Percentiles rank a stretch among this genome's conserved stretches.
These are phyloP conservation scores for Callyntrura guangdongensis DNA, from an alignment of 2,888 invertebrate genomes.

Conservation along the genomic window DNA sequence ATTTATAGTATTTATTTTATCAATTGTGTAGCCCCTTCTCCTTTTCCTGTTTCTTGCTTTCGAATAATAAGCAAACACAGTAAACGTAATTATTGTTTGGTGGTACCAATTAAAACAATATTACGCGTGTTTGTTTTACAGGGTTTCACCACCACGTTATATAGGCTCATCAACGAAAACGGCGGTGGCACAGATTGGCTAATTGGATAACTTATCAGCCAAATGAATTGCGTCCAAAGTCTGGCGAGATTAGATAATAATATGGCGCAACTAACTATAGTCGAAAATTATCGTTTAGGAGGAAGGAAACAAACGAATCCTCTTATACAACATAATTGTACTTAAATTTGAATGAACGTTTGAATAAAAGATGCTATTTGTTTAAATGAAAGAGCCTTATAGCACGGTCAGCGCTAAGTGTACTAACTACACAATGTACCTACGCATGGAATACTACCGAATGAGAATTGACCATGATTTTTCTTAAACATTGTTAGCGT, in stretches of 20 bases:
- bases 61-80: too few relatives aligned
- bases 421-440: neutral
- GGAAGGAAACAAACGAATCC: too few relatives aligned
- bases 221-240: neutral
- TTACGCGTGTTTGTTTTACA: neutral
- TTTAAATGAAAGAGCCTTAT: neutral
- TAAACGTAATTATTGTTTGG: too few relatives aligned
- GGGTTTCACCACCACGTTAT: neutral
- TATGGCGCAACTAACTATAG: neutral
- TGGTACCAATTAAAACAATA: constrained; percentile 7
- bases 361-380: neutral
- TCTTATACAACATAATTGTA: neutral
- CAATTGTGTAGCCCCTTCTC: too few relatives aligned
- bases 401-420: too few relatives aligned
- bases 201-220: constrained; percentile 1
- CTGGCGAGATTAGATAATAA: neutral
- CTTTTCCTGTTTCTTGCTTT: too few relatives aligned
- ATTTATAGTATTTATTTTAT: neutral
- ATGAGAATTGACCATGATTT: constrained; percentile 42
- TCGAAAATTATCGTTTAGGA: neutral
- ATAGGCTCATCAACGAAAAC: neutral
- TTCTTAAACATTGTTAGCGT: neutral
- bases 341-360: neutral
- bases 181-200: neutral
- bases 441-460: neutral